A percentile compares a stretch with the other conserved stretches of the same genome.
These are phyloP conservation scores for Cephus spinipes DNA, from an alignment of 2,888 invertebrate genomes.

Conservation along the genomic window DNA sequence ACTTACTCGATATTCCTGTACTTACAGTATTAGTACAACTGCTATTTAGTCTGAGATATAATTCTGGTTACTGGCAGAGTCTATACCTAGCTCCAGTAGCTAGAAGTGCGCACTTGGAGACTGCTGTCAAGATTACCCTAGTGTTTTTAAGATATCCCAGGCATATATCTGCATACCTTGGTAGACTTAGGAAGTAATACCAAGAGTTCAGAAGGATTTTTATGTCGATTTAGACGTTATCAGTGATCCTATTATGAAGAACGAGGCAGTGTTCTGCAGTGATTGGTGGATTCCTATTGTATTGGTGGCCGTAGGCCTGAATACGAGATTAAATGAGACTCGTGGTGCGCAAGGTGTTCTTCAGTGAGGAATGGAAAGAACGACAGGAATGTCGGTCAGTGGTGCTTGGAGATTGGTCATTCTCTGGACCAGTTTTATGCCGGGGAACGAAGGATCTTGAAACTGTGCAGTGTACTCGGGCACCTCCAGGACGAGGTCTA, in stretches of 20 bases:
- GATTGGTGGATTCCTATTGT: background rate
- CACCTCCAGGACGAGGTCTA: background rate
- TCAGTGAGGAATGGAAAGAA: background rate
- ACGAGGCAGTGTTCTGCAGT: background rate
- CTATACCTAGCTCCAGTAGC: background rate
- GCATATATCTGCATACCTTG: background rate
- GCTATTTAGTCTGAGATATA: background rate
- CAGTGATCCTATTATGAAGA: background rate
- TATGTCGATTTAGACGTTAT: background rate
- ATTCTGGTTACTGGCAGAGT: background rate
- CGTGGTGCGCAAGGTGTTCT: background rate
- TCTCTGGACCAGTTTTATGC: background rate
- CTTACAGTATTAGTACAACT: background rate
- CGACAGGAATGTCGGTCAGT: conserved; percentile 3
- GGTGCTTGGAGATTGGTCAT: background rate
- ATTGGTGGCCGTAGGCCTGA: background rate
- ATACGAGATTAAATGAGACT: background rate
- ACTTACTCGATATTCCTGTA: background rate
- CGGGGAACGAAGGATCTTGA: background rate
- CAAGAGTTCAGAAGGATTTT: background rate
- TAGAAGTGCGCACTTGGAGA: background rate
- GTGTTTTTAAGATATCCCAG: background rate
- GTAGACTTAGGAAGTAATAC: background rate
- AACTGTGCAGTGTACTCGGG: background rate
- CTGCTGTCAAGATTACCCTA: background rate